Evolutionary conservation across 2,888 invertebrate species (phyloP).

Genomic region (Leptinotarsa juncta): DNA sequence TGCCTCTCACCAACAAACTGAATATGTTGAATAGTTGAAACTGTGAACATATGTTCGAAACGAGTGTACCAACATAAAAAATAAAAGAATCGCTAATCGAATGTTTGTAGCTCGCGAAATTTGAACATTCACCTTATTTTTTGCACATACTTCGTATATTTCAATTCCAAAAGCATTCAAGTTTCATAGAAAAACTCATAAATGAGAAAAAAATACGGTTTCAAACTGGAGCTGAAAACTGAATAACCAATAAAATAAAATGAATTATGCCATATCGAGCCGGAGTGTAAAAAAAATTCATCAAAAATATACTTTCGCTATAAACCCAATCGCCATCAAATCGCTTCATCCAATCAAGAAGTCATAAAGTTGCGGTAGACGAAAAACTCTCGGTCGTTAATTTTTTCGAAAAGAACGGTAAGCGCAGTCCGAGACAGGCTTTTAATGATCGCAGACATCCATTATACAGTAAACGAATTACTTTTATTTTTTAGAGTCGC

Average conservation of each 20-base stretch:
- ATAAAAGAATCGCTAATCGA: no score
- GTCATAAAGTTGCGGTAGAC: constrained; percentile 10
- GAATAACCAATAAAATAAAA: not conserved
- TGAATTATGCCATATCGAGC: not conserved
- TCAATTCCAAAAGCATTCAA: no score
- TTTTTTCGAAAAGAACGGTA: constrained; percentile 2
- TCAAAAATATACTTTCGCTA: not conserved
- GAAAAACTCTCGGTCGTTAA: constrained; percentile 16
- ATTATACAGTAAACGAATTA: constrained; percentile 17
- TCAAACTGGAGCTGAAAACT: not conserved
- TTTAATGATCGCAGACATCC: constrained; percentile 7
- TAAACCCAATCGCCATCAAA: constrained; percentile 10
- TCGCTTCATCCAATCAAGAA: constrained; percentile 10
- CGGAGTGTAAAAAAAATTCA: not conserved
- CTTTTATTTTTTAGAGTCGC: constrained; percentile 14
- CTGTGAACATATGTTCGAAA: no score
- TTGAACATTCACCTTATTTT: no score
- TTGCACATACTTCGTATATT: no score
- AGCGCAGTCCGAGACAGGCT: not conserved
- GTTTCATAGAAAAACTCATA: no score
- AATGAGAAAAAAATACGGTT: no score
- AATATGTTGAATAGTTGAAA: no score
- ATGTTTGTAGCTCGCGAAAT: no score
- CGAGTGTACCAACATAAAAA: no score
- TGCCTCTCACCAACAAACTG: no score